Evolutionary conservation across 2,113 vertebrate genomes (phyloP).

Genomic region (Ptilorrhoa leucosticta): DNA sequence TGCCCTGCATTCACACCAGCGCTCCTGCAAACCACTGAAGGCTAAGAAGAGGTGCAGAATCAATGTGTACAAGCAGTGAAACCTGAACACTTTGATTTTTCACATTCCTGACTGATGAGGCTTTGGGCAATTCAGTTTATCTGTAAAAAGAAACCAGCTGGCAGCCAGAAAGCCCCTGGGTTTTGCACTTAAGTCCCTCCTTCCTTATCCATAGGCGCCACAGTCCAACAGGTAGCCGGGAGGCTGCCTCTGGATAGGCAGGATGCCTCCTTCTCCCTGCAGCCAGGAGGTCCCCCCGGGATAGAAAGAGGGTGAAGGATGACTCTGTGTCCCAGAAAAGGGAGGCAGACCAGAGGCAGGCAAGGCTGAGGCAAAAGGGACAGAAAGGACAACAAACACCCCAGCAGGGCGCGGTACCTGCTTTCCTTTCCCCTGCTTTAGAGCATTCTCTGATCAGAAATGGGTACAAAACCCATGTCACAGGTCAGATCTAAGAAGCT

Average conservation of each 20-base stretch:
- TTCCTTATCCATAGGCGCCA: neutral
- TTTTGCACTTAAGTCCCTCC: neutral
- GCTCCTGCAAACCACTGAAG: neutral
- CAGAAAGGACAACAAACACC: neutral
- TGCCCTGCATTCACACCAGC: neutral
- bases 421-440: neutral
- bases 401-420: rapidly evolving
- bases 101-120: neutral
- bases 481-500: neutral
- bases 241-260: neutral
- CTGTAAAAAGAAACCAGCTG: neutral
- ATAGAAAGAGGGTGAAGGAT: neutral
- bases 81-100: neutral
- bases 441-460: neutral
- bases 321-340: rapidly evolving
- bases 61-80: neutral
- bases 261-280: neutral
- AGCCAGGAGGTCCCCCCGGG: neutral
- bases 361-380: neutral
- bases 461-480: neutral
- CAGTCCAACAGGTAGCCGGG: neutral
- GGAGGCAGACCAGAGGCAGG: neutral
- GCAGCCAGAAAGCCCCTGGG: neutral
- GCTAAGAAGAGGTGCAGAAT: neutral
- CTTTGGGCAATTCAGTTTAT: neutral